These are phyloP conservation scores for Amiota mariae DNA, from an alignment of 2,888 invertebrate genomes.

Conservation along the genomic window DNA sequence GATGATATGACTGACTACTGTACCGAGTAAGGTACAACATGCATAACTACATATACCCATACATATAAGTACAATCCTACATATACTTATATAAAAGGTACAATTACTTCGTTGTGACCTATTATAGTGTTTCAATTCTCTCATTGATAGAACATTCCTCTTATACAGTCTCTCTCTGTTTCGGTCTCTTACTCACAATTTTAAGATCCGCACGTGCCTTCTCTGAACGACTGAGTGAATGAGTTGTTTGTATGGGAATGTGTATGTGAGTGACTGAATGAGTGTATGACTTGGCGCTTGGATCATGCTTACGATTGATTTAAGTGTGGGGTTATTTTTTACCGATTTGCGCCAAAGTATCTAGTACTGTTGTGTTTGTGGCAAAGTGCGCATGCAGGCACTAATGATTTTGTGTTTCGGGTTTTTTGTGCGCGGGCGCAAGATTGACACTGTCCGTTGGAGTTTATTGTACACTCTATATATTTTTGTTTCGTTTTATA, in stretches of 20 bases:
- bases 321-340: constrained; percentile 42
- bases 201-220: constrained; percentile 37
- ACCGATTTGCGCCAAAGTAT: constrained; percentile 32
- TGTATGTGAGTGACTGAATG: constrained; percentile 24
- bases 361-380: constrained; percentile 61
- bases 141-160: constrained; percentile 6
- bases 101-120: not conserved
- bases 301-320: constrained; percentile 9
- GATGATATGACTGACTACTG: constrained; percentile 28
- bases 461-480: too few species aligned
- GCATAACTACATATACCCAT: not conserved
- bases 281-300: constrained; percentile 22
- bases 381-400: constrained; percentile 54
- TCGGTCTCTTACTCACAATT: constrained; percentile 28
- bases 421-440: constrained; percentile 35
- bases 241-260: constrained; percentile 20
- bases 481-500: too few species aligned
- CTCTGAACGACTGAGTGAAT: constrained; percentile 10
- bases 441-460: not conserved
- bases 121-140: constrained; percentile 24
- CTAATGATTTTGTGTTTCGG: constrained; percentile 39
- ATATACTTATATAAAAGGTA: not conserved
- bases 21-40: constrained; percentile 2
- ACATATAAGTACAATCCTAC: not conserved
- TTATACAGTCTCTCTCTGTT: constrained; percentile 28